Base-by-base conservation (phyloP, 2,113 vertebrate species). In the Polypterus bichir region DNA sequence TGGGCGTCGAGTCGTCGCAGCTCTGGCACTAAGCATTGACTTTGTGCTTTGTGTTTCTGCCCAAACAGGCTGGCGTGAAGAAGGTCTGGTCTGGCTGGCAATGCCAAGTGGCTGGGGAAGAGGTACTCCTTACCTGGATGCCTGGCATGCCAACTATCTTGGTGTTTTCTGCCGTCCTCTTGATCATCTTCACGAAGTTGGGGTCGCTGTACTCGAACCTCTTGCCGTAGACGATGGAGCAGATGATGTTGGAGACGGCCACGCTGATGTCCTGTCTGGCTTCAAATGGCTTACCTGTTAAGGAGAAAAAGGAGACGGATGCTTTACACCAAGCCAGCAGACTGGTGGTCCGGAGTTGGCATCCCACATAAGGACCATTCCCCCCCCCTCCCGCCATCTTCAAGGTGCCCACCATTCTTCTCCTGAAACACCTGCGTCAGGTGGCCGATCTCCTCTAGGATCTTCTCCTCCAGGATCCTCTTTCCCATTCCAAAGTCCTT, bases 181-280 rank as follows among this genome's bases (percentile, higher is more conserved):
- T 9, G 49, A 86, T 73, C 74, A 83, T 45, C 5, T 46, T 53
- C 60, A 10, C 61, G 48, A 85, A 85, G 6, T 1, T 10, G 1
- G 61, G 70, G 51, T 87, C 80, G n/a, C 48, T 48, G 57, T 86
- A 77, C 47, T 84, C 77, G 70, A 86, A 87, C 57, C 83, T 74
- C 62, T 69, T 75, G 56, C 85, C 83, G 4, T 78, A 87, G 49
- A 84, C 74, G 6, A 87, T 74, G 1, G 77, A 68, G 2, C 71
- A 83, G 63, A 86, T 81, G 9, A 86, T 73, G 61, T 86, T 87
- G 64, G 79, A 78, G 4, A 81, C 73, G 3, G 83, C 76, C 44
- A 74, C 68, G 62, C 74, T 80, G 49, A 77, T 3, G 2, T 70
- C 62, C 3, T 10, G 1, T 1, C 57, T 9, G 7, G 79, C 79